Evolutionary conservation across 2,797 vertebrate species (phyloP), one percentile per base, ranked within the genome.

Genomic region (Zenarchopterus dispar): DNA sequence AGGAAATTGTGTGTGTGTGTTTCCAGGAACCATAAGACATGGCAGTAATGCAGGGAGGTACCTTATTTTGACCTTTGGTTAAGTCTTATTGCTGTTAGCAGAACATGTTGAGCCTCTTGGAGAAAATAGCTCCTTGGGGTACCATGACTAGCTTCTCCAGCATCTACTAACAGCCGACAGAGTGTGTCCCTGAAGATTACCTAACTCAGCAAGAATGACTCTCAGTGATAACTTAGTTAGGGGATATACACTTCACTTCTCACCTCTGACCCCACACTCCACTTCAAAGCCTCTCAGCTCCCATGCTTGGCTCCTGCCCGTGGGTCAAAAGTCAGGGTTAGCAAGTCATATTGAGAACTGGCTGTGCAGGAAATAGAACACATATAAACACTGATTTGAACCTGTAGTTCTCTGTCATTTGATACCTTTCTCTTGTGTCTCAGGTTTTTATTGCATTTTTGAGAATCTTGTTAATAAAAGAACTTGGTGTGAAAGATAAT

Each of bases 271-370:
- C 89, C 69, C 15, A 15, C 43, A 22, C 47, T 52, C 59, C 78
- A 88, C 91, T 91, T 93, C 91, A 94, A 93, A 93, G 90, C 64
- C 64, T 79, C 75, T 81, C 78, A 69, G 71, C 72, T 74, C 67
- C 61, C 67, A 55, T 15, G 62, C 77, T 81, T 86, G 79, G 84
- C 79, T 88, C 65, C 43, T 75, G 65, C 78, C 59, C 60, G 66
- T 26, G 45, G 87, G 88, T 88, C 74, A 80, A 60, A 83, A 67
- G 82, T 89, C 77, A 70, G 73, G 74, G 70, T 65, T 58, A 58
- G 77, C 58, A 78, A 83, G 62, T 57, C 81, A 56, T 60, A 70
- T 56, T n/a, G 70, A 75, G 65, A 73, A 43, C 52, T 56, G 71
- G 67, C 69, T 84, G 60, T 65, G 74, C 56, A 33, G 62, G 39